These are phyloP conservation scores for Erithacus rubecula DNA, from an alignment of 2,797 vertebrate genomes.

Conservation along the genomic window DNA sequence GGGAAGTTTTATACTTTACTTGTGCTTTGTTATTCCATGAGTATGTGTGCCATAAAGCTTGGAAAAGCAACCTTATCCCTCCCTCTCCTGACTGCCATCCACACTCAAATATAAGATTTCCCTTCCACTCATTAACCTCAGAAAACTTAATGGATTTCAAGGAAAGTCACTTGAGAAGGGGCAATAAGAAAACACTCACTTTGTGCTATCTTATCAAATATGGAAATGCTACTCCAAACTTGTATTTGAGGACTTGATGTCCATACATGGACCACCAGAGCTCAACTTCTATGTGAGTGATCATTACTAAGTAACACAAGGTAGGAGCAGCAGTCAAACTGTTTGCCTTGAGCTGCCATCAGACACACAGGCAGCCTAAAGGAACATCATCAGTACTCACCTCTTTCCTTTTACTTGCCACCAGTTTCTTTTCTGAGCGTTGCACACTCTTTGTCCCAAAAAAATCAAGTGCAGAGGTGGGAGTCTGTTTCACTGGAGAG, in stretches of 20 bases:
- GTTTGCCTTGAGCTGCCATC: background rate
- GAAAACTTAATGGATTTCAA: background rate
- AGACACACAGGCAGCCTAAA: background rate
- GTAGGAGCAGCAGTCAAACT: background rate
- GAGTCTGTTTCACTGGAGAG: conserved; percentile 80
- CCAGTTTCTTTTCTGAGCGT: conserved; percentile 92
- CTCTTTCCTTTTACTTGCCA: conserved; percentile 90
- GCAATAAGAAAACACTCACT: background rate
- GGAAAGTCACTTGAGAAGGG: background rate
- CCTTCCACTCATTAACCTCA: background rate
- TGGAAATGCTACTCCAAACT: fast-evolving
- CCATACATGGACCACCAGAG: background rate
- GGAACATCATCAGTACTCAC: conserved; percentile 75
- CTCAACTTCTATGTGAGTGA: background rate
- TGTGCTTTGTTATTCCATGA: background rate
- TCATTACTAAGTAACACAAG: background rate
- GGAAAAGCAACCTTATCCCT: background rate
- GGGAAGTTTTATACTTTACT: background rate
- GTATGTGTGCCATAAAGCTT: background rate
- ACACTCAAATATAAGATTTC: background rate
- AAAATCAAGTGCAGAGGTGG: conserved; percentile 87
- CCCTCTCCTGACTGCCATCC: background rate
- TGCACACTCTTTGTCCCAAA: conserved; percentile 85
- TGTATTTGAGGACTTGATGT: background rate
- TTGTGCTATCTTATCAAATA: background rate